phyloP scores from a whole-genome alignment of 2,797 vertebrate species.

The Phrynocephalus vlangalii region DNA sequence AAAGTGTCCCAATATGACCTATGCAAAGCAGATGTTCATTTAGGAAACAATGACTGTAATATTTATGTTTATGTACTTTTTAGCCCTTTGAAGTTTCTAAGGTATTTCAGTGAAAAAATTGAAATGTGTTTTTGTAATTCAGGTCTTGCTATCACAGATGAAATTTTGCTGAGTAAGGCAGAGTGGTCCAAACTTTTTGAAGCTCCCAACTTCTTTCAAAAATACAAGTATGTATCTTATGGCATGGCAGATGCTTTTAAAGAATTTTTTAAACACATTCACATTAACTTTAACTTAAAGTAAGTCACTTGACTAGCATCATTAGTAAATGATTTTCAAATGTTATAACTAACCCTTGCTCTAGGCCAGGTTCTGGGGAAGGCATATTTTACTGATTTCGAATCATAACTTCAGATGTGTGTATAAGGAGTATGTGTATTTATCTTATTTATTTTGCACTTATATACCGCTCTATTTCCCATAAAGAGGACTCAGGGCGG shows the following conservation, averaged over 20 bases:
- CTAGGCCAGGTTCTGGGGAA: not conserved
- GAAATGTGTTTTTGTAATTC: slow-evolving; percentile 77
- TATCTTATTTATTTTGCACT: too few species aligned
- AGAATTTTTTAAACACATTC: not conserved
- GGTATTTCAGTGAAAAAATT: slow-evolving; percentile 64
- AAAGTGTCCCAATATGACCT: not conserved
- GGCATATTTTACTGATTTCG: slow-evolving; percentile 46
- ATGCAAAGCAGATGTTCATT: not conserved
- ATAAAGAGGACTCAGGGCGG: too few species aligned
- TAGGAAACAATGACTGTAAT: not conserved
- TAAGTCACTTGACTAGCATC: not conserved
- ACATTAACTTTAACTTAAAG: not conserved
- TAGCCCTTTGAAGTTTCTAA: slow-evolving; percentile 39
- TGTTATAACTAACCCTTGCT: not conserved
- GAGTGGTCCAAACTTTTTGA: slow-evolving; percentile 95
- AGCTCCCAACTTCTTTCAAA: slow-evolving; percentile 93
- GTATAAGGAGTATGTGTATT: slow-evolving; percentile 61
- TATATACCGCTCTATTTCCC: too few species aligned
- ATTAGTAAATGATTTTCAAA: slow-evolving; percentile 22
- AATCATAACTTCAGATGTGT: slow-evolving; percentile 59
- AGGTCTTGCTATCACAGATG: slow-evolving; percentile 91
- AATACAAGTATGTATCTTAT: slow-evolving; percentile 97
- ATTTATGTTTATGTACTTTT: not conserved
- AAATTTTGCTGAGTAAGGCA: slow-evolving; percentile 91
- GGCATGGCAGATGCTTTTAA: slow-evolving; percentile 79